phyloP scores from a whole-genome alignment of 2,113 vertebrate genomes.

The Cyphomyrus plagiostoma region DNA sequence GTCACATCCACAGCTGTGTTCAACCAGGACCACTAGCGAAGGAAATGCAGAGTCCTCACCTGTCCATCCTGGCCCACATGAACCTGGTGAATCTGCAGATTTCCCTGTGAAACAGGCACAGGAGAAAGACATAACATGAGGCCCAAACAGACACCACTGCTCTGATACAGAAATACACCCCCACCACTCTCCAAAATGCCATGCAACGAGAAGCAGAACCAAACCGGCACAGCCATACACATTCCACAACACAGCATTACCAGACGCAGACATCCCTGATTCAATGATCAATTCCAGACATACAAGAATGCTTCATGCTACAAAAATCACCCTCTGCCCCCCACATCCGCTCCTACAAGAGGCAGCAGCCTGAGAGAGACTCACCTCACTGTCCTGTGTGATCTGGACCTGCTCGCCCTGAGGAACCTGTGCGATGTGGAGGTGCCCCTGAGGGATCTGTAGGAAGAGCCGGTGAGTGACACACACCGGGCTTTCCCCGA shows the following conservation, averaged over 20 bases:
- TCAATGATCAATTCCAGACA: neutral
- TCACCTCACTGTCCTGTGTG: constrained; percentile 95
- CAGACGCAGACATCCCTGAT: neutral
- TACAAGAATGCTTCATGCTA: neutral
- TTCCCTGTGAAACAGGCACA: constrained; percentile 69
- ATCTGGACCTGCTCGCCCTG: constrained; percentile 98
- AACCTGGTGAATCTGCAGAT: constrained; percentile 94
- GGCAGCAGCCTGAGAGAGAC: constrained; percentile 20
- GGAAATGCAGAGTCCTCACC: constrained; percentile 57
- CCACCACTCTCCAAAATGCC: neutral
- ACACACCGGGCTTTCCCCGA: constrained; percentile 28
- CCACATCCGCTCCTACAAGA: neutral
- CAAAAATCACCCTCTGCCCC: neutral
- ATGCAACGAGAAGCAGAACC: neutral
- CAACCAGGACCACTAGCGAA: neutral
- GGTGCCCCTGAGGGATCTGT: constrained; percentile 89
- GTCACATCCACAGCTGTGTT: neutral
- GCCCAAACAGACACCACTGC: neutral
- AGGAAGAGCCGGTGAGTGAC: constrained; percentile 42
- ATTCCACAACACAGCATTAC: neutral
- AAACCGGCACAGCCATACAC: neutral
- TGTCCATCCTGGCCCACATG: constrained; percentile 93
- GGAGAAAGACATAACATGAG: constrained; percentile 15
- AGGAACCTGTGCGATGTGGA: constrained; percentile 96
- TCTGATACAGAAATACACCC: neutral